Percentiles rank a stretch among this genome's conserved stretches.
Conservation (phyloP, 2,113 vertebrate species). For the Chaetorhynchus papuensis region DNA sequence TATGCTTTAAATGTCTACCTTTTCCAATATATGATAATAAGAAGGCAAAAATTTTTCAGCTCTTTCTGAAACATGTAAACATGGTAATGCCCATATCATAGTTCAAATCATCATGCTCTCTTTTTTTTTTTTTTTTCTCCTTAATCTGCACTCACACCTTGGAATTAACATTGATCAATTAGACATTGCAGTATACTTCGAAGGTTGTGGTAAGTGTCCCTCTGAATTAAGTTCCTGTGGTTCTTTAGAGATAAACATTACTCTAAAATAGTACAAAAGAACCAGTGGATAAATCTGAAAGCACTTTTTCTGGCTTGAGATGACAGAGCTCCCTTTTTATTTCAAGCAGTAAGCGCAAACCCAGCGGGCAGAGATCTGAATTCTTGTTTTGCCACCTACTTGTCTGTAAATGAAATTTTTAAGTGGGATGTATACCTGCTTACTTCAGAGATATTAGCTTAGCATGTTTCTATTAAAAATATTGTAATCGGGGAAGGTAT, state of each 20-base stretch:
- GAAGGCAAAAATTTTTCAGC: not conserved
- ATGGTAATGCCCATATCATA: not conserved
- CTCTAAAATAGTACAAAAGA: not conserved
- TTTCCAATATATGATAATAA: not conserved
- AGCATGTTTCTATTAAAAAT: not conserved
- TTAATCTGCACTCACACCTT: not conserved
- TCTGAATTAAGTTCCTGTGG: not conserved
- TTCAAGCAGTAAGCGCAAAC: not conserved
- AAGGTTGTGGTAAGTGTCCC: not conserved
- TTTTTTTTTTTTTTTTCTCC: not conserved
- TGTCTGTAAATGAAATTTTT: not conserved
- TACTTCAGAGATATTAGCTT: not conserved
- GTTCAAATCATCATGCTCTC: not conserved
- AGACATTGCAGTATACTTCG: not conserved
- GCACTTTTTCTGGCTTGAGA: not conserved
- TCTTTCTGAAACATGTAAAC: not conserved
- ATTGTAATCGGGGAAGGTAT: not conserved
- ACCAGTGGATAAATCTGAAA: not conserved
- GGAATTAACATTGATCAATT: not conserved
- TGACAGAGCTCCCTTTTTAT: not conserved
- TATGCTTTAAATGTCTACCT: not conserved
- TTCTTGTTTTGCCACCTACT: not conserved
- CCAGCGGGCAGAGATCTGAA: not conserved
- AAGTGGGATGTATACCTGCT: not conserved
- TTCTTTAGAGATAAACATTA: constrained; percentile 9